phyloP scores from a whole-genome alignment of 1,140 invertebrate species.

The Diploscapter pachys region DNA sequence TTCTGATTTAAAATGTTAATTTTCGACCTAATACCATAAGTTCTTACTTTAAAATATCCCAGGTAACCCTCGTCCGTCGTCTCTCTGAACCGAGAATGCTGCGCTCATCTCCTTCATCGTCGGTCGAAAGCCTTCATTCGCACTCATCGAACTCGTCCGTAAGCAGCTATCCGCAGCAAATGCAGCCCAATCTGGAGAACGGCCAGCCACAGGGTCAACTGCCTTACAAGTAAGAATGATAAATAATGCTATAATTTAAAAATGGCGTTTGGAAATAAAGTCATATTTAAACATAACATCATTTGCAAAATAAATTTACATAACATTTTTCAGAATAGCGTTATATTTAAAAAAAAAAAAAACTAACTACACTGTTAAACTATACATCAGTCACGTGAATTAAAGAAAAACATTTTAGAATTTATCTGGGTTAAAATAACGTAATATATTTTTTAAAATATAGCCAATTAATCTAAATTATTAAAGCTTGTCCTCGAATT shows the following conservation, averaged over 20 bases:
- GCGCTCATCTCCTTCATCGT: constrained; percentile 21
- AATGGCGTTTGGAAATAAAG: too few species aligned
- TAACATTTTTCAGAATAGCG: neutral
- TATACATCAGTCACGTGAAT: too few species aligned
- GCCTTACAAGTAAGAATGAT: constrained; percentile 14
- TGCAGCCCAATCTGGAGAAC: neutral
- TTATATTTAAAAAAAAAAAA: neutral
- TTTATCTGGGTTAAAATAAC: neutral
- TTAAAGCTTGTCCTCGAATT: constrained; percentile 27
- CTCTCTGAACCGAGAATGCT: constrained; percentile 22
- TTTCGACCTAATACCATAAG: too few species aligned
- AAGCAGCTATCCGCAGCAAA: neutral
- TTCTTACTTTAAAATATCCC: neutral
- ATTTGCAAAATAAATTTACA: too few species aligned
- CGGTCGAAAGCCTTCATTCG: constrained; percentile 21
- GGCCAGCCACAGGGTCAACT: neutral
- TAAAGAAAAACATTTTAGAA: too few species aligned
- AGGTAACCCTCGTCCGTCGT: neutral
- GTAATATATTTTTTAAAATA: neutral
- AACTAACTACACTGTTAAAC: too few species aligned
- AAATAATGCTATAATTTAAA: neutral
- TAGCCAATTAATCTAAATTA: neutral
- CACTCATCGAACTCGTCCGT: neutral
- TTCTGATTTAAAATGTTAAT: too few species aligned
- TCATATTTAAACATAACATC: too few species aligned